Percentiles rank a stretch among this genome's conserved stretches.
These are phyloP conservation scores for Phaenicophaeus curvirostris DNA, from an alignment of 2,797 vertebrate genomes.

Conservation along the genomic window DNA sequence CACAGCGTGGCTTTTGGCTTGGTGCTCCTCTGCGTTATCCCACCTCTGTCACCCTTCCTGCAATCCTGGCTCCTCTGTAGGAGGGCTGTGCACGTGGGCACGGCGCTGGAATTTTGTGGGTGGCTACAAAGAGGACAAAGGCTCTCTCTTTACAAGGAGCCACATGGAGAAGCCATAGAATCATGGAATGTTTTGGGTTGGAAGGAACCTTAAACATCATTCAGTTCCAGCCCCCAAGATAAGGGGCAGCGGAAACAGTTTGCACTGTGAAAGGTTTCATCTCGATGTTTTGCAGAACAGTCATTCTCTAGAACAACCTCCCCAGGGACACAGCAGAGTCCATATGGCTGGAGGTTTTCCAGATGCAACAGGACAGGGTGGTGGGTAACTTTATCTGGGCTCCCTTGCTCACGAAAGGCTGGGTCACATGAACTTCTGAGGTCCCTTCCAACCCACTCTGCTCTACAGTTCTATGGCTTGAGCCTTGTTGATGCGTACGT, in stretches of 20 bases:
- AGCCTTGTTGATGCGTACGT: rapidly evolving
- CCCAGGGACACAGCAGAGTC: neutral
- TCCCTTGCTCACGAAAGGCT: neutral
- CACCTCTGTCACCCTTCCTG: neutral
- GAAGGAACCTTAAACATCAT: too few relatives aligned
- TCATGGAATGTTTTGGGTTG: too few relatives aligned
- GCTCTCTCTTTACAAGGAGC: neutral
- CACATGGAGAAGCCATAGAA: neutral
- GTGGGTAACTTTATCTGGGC: neutral
- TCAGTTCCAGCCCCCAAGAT: neutral
- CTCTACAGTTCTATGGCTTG: rapidly evolving
- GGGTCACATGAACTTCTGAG: neutral
- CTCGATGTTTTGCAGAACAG: neutral
- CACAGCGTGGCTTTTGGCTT: rapidly evolving
- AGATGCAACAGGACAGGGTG: neutral
- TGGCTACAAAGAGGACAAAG: neutral
- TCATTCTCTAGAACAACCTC: neutral
- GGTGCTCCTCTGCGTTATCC: neutral
- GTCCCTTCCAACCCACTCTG: neutral
- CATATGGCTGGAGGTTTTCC: rapidly evolving
- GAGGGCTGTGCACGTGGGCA: neutral
- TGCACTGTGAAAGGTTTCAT: neutral
- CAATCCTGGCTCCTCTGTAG: neutral
- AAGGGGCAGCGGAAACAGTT: neutral
- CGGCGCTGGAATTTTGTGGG: neutral